phyloP scores from a whole-genome alignment of 2,888 invertebrate genomes.

The Lasioglossum calceatum region DNA sequence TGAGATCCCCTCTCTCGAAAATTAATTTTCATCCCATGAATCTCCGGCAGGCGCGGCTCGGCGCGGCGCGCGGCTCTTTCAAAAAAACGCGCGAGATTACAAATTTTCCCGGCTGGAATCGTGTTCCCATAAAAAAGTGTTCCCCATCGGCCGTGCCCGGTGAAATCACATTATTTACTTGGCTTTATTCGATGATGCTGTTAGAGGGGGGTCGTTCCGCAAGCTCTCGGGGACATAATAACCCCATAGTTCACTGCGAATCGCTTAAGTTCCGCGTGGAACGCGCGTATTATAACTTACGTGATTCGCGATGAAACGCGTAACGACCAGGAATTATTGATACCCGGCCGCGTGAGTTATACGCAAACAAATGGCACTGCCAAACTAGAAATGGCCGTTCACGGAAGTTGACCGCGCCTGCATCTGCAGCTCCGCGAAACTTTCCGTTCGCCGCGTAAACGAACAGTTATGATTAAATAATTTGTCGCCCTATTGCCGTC shows the following conservation, averaged over 20 bases:
- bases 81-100: slow-evolving; percentile 16
- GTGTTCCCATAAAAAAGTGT: neutral
- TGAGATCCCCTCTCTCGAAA: slow-evolving; percentile 21
- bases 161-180: slow-evolving; percentile 4
- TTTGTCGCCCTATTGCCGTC: slow-evolving; percentile 48
- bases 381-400: slow-evolving; percentile 5
- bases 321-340: slow-evolving; percentile 55
- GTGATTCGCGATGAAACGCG: slow-evolving; percentile 39
- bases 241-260: slow-evolving; percentile 27
- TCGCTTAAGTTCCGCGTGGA: slow-evolving; percentile 27
- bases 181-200: neutral
- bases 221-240: neutral
- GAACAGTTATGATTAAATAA: slow-evolving; percentile 59
- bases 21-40: slow-evolving; percentile 38
- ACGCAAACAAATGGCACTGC: slow-evolving; percentile 49
- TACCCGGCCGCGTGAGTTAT: slow-evolving; percentile 29
- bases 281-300: slow-evolving; percentile 28
- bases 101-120: slow-evolving; percentile 16
- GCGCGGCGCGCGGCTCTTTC: neutral
- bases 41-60: slow-evolving; percentile 12
- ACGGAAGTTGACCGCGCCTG: slow-evolving; percentile 53
- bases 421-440: slow-evolving; percentile 36
- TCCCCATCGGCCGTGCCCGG: neutral
- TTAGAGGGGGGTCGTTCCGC: neutral
- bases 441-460: slow-evolving; percentile 37